Conservation (phyloP, 2,888 invertebrate species). For the Chalcosyrphus nemorum region DNA sequence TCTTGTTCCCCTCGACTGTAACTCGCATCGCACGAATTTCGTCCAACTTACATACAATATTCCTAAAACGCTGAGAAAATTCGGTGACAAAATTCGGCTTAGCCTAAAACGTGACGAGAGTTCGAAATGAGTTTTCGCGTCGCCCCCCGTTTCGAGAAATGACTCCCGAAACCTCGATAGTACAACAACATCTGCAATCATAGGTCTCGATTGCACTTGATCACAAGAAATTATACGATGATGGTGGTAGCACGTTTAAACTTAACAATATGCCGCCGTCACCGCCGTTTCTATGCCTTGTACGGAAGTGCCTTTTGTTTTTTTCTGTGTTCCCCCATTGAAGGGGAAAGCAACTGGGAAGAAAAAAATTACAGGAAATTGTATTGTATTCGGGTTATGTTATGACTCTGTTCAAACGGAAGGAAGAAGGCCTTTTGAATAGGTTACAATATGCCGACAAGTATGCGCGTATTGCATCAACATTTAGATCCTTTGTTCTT, state of each 20-base stretch:
- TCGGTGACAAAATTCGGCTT: conserved; percentile 72
- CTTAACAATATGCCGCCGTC: conserved; percentile 55
- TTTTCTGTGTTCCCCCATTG: conserved; percentile 16
- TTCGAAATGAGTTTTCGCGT: conserved; percentile 34
- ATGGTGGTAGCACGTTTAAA: conserved; percentile 57
- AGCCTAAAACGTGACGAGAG: conserved; percentile 60
- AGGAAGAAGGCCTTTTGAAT: conserved; percentile 70
- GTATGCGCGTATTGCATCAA: conserved; percentile 52
- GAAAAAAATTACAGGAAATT: conserved; percentile 60
- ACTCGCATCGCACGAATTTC: conserved; percentile 36
- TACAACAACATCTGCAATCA: conserved; percentile 69
- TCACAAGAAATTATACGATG: conserved; percentile 68
- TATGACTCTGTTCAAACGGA: conserved; percentile 63
- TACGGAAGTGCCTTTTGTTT: conserved; percentile 58
- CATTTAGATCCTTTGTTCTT: conserved; percentile 34
- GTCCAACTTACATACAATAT: conserved; percentile 54
- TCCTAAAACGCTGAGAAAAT: conserved; percentile 69
- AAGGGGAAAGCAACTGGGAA: conserved; percentile 8
- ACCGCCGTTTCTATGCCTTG: too few relatives aligned
- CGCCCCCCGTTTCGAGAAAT: not conserved
- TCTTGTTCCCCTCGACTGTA: conserved; percentile 38
- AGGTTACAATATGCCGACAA: conserved; percentile 70
- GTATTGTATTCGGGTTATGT: conserved; percentile 67
- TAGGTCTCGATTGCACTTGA: conserved; percentile 71
- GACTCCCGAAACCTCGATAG: conserved; percentile 8